These are phyloP conservation scores for Sebastes kiyomatsui DNA, from an alignment of 2,797 vertebrate species.

Conservation along the genomic window DNA sequence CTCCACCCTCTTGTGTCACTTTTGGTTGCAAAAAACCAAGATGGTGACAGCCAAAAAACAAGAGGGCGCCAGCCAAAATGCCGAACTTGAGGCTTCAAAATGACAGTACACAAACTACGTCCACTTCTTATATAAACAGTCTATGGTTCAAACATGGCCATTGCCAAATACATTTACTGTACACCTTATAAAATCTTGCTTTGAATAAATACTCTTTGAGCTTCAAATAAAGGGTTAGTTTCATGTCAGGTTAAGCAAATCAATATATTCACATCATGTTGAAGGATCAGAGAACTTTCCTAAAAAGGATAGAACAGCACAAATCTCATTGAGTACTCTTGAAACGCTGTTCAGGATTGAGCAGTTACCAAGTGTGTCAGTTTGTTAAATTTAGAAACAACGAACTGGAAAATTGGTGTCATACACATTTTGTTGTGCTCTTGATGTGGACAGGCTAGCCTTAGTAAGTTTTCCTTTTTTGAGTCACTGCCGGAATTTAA, in stretches of 20 bases:
- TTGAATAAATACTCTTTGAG: neutral
- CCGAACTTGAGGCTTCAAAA: neutral
- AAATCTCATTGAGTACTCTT: neutral
- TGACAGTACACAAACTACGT: neutral
- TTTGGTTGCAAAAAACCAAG: neutral
- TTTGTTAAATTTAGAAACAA: slow-evolving; percentile 34
- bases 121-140: too few species aligned
- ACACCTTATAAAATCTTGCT: neutral
- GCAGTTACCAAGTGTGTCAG: slow-evolving; percentile 32
- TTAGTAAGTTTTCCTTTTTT: slow-evolving; percentile 23
- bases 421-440: slow-evolving; percentile 24
- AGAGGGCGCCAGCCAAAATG: neutral
- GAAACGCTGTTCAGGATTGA: neutral
- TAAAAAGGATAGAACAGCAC: neutral
- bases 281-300: neutral
- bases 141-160: neutral
- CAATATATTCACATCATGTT: neutral
- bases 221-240: neutral
- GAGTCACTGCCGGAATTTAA: slow-evolving; percentile 34
- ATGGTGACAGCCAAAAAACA: too few species aligned
- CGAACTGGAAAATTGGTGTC: slow-evolving; percentile 50
- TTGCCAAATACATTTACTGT: neutral
- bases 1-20: neutral
- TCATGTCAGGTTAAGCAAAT: neutral
- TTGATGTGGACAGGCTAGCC: slow-evolving; percentile 30